phyloP scores from a whole-genome alignment of 2,888 invertebrate species.

The Philonicus albiceps region DNA sequence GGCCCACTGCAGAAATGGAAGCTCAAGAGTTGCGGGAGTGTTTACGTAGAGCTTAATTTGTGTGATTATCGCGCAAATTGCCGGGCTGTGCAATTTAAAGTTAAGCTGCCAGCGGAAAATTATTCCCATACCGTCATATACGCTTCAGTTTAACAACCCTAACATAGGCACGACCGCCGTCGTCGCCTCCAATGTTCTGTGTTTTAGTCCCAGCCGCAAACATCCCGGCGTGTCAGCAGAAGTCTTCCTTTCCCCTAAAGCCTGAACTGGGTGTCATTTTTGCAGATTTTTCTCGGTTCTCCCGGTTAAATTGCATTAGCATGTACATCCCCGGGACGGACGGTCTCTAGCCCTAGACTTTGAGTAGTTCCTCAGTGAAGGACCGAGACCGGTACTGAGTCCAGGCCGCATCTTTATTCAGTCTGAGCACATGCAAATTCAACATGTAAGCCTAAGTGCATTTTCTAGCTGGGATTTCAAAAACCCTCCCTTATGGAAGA shows the following conservation, averaged over 20 bases:
- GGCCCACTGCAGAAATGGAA: neutral
- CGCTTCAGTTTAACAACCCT: neutral
- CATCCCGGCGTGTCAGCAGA: neutral
- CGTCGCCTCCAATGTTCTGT: neutral
- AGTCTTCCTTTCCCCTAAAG: neutral
- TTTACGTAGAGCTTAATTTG: neutral
- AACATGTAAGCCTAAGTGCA: conserved; percentile 30
- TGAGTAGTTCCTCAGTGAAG: neutral
- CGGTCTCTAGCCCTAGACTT: neutral
- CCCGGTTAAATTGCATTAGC: conserved; percentile 5
- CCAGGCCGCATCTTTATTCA: neutral
- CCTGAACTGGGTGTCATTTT: neutral
- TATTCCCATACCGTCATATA: neutral
- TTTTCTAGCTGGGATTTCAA: neutral
- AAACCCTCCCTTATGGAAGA: neutral
- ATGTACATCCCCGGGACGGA: neutral
- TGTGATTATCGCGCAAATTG: neutral
- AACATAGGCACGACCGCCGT: neutral
- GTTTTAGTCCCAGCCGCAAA: neutral
- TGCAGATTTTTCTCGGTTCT: neutral
- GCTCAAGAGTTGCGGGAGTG: neutral
- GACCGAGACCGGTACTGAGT: neutral
- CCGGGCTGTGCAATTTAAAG: neutral
- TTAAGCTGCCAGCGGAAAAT: neutral
- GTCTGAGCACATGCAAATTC: conserved; percentile 22